Evolutionary conservation across 1,140 invertebrate genomes (phyloP).

Genomic region (Apis cerana): DNA sequence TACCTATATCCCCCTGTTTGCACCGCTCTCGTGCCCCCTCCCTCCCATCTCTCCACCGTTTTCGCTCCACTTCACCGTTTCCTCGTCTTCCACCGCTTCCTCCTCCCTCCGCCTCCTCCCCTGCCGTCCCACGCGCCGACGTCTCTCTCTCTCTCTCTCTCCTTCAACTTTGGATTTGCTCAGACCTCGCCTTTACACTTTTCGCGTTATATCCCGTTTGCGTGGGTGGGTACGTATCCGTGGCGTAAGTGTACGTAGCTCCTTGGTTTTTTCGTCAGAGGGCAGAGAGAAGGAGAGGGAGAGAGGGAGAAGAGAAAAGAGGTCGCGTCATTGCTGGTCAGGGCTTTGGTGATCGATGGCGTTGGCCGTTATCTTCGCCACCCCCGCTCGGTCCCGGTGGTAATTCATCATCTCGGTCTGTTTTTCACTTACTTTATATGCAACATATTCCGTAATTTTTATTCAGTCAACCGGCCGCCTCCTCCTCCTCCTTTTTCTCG

Average conservation of each 20-base stretch:
- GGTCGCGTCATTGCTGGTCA: slow-evolving; percentile 77
- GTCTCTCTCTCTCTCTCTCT: slow-evolving; percentile 20
- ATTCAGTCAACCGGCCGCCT: slow-evolving; percentile 76
- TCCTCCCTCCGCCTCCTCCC: slow-evolving; percentile 44
- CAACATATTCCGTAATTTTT: slow-evolving; percentile 82
- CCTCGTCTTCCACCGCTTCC: slow-evolving; percentile 40
- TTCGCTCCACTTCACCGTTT: slow-evolving; percentile 63
- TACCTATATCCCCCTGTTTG: slow-evolving; percentile 60
- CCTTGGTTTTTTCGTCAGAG: too few relatives aligned
- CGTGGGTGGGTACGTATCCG: too few relatives aligned
- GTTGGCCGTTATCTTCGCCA: slow-evolving; percentile 77
- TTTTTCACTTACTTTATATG: slow-evolving; percentile 82
- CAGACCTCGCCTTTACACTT: slow-evolving; percentile 63
- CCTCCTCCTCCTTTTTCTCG: slow-evolving; percentile 42
- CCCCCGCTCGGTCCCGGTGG: slow-evolving; percentile 64
- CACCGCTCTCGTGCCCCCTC: slow-evolving; percentile 53
- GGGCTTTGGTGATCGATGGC: slow-evolving; percentile 78
- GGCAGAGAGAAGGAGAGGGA: background rate
- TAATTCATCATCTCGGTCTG: slow-evolving; percentile 81
- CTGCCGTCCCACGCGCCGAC: slow-evolving; percentile 43
- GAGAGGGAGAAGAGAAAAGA: slow-evolving; percentile 54
- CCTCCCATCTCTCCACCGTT: slow-evolving; percentile 38
- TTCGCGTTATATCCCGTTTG: slow-evolving; percentile 12
- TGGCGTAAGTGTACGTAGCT: too few relatives aligned
- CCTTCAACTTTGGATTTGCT: slow-evolving; percentile 67